A percentile compares a stretch with the other conserved stretches of the same genome.
Conservation (phyloP, 1,140 invertebrate species). For the Oppia nitens region DNA sequence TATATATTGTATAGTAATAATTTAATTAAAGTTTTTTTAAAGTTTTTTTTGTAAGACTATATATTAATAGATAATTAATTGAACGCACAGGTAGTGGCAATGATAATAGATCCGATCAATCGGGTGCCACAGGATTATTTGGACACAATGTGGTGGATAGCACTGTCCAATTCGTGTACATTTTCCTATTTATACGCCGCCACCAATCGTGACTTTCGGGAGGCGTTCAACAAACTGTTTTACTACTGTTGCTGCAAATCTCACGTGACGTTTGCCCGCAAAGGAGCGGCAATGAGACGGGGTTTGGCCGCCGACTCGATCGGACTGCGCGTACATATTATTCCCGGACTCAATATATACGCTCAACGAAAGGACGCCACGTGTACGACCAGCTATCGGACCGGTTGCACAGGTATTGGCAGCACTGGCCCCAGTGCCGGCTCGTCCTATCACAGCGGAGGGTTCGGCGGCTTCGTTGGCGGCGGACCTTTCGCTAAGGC, state of each 20-base stretch:
- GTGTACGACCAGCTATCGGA: neutral
- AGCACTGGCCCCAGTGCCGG: neutral
- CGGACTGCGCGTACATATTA: constrained; percentile 49
- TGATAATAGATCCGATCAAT: constrained; percentile 22
- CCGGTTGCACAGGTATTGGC: neutral
- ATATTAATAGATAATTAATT: neutral
- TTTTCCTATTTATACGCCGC: constrained; percentile 48
- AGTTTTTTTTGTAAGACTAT: too few species aligned
- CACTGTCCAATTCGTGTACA: constrained; percentile 45
- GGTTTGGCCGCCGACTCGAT: constrained; percentile 2
- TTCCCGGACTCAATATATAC: constrained; percentile 51
- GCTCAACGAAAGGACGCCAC: constrained; percentile 24
- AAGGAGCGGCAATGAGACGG: constrained; percentile 8
- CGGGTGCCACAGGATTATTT: constrained; percentile 33
- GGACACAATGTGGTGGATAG: constrained; percentile 48
- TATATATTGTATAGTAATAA: too few species aligned
- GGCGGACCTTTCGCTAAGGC: neutral
- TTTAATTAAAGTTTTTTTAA: too few species aligned
- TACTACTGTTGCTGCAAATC: constrained; percentile 68
- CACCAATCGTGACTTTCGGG: constrained; percentile 47
- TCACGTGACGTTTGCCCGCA: constrained; percentile 41
- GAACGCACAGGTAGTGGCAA: neutral
- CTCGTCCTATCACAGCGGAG: neutral
- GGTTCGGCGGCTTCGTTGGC: neutral
- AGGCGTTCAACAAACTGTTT: constrained; percentile 54